A percentile compares a stretch with the other conserved stretches of the same genome.
phyloP scores from a whole-genome alignment of 1,140 invertebrate genomes.

The Linepithema humile region DNA sequence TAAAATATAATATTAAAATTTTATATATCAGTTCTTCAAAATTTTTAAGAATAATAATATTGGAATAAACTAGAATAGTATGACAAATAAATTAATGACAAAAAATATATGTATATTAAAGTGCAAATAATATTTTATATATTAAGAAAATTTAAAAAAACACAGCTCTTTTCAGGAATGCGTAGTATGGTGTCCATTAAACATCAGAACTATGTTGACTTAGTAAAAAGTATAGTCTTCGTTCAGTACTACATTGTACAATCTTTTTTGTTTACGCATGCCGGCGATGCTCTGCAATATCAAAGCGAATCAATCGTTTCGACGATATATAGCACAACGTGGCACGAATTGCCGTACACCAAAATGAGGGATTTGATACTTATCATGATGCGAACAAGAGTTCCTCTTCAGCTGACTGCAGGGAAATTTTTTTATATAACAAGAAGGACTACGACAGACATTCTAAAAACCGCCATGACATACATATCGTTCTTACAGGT shows the following conservation, averaged over 20 bases:
- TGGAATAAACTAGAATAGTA: too few species aligned
- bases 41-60: too few species aligned
- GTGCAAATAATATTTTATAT: neutral
- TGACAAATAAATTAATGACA: too few species aligned
- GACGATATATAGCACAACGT: conserved; percentile 58
- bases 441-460: conserved; percentile 67
- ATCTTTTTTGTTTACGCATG: conserved; percentile 68
- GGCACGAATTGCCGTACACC: conserved; percentile 64
- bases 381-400: conserved; percentile 66
- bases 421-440: conserved; percentile 68
- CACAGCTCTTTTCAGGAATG: conserved; percentile 17
- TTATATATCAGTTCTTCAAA: too few species aligned
- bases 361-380: conserved; percentile 60
- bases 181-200: conserved; percentile 2
- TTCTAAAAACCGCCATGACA: conserved; percentile 67
- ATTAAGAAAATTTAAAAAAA: neutral
- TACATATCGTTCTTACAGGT: conserved; percentile 71
- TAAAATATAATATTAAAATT: too few species aligned
- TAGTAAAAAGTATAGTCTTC: conserved; percentile 44
- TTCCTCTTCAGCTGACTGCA: conserved; percentile 61
- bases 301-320: conserved; percentile 54
- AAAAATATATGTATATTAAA: too few species aligned
- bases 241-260: conserved; percentile 61
- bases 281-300: conserved; percentile 63
- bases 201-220: neutral